Base-by-base conservation (phyloP, 2,797 vertebrate genomes). In the Apogon talboti region DNA sequence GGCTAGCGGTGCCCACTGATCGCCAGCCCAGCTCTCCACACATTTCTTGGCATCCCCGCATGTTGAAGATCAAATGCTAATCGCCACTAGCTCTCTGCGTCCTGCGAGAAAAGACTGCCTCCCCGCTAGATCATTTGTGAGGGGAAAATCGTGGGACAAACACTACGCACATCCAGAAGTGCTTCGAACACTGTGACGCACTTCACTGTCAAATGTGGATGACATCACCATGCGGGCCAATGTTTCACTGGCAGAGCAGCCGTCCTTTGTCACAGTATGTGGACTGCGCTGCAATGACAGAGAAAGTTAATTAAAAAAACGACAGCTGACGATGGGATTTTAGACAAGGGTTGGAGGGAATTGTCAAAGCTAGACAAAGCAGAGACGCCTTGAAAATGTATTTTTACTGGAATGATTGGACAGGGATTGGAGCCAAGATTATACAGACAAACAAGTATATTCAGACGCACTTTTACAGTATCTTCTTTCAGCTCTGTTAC, bases 1-100 rank as follows among this genome's bases (percentile, higher is more conserved):
- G 77, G 79, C 86, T 61, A 52, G 72, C 64, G 79, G 84, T 81
- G 74, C 78, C 89, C 79, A 90, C 87, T 89, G 88, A 92, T 89
- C 86, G 40, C 81, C 66, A 19, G 81, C 86, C 89, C 85, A 82
- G 12, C 51, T 79, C 81, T 77, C 82, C 64, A 59, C 84, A 79
- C 81, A 62, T 62, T 74, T 18, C 85, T 77, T 89, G 88, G 89
- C 89, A 78, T 83, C 71, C 78, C 78, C 7, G 66, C 71, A 82
- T 55, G 76, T 71, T 62, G 77, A 58, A 70, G 78, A 89, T 90
- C 83, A 87, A 87, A 88, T 71, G 77, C 68, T 78, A 84, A 86
- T 78, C 70, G 60, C 79, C 71, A 0, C 52, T 66, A 59, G 14
- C 51, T 78, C 80, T n/a, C n/a, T n/a, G n/a, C n/a, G n/a, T n/a